These are phyloP conservation scores for Ibycter americanus DNA, from an alignment of 2,797 vertebrate species.

Conservation along the genomic window DNA sequence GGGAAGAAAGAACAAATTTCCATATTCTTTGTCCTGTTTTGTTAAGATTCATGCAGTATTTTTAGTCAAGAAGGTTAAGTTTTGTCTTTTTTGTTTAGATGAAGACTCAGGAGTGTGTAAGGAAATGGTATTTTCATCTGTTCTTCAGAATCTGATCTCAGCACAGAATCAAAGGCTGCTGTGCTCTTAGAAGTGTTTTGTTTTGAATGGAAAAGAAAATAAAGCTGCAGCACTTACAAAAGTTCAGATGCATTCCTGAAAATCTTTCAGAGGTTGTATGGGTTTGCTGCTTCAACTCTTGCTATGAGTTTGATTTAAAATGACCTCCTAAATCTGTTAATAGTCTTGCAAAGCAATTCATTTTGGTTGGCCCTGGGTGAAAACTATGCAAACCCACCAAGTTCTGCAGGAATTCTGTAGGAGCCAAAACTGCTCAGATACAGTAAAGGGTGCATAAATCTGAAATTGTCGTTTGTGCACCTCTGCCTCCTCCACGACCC, in stretches of 20 bases:
- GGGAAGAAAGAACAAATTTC: slow-evolving; percentile 1
- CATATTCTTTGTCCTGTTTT: slow-evolving; percentile 1
- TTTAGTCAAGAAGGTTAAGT: not conserved
- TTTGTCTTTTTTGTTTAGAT: slow-evolving; percentile 3
- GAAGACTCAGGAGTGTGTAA: slow-evolving; percentile 3
- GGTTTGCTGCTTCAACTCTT: slow-evolving; percentile 17
- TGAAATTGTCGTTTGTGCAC: not conserved
- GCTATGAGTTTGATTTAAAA: slow-evolving; percentile 35
- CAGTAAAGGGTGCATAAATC: not conserved
- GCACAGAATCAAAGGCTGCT: slow-evolving; percentile 22
- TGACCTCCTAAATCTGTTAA: slow-evolving; percentile 34
- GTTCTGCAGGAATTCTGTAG: slow-evolving; percentile 6
- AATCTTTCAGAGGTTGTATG: slow-evolving; percentile 30
- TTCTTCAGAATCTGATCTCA: slow-evolving; percentile 20
- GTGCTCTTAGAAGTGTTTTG: slow-evolving; percentile 32
- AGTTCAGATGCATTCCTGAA: slow-evolving; percentile 53
- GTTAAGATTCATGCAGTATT: not conserved
- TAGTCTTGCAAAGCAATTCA: not conserved
- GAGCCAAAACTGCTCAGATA: not conserved
- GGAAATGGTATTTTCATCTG: slow-evolving; percentile 38
- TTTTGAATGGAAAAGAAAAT: slow-evolving; percentile 47
- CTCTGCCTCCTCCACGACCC: too few relatives aligned
- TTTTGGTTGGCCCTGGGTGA: slow-evolving; percentile 20
- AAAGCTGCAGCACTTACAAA: slow-evolving; percentile 21
- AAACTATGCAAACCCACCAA: not conserved